A percentile compares a stretch with the other conserved stretches of the same genome.
Conservation (phyloP, 2,888 invertebrate species). For the Drosophila eohydei region DNA sequence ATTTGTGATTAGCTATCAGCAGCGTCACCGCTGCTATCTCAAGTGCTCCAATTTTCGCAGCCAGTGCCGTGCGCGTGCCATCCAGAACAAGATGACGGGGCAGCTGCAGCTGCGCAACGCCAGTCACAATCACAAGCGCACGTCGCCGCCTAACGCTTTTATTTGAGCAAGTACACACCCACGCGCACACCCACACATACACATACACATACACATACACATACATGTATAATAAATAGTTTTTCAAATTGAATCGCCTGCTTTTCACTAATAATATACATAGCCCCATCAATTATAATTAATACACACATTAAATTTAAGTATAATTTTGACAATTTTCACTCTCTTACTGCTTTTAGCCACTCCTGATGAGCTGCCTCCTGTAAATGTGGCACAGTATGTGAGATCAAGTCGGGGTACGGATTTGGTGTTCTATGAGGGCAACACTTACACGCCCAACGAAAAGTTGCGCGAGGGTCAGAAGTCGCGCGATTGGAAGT, state of each 20-base stretch:
- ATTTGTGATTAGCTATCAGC: constrained; percentile 83
- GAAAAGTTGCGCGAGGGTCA: constrained; percentile 81
- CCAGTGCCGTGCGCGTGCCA: constrained; percentile 83
- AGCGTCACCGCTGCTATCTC: constrained; percentile 79
- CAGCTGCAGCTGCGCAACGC: constrained; percentile 74
- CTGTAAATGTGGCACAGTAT: constrained; percentile 50
- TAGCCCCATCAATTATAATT: constrained; percentile 18
- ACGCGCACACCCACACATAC: not conserved
- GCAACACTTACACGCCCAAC: constrained; percentile 84
- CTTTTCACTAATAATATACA: constrained; percentile 56
- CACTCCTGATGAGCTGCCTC: not conserved
- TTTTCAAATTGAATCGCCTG: constrained; percentile 43
- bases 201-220: constrained; percentile 4
- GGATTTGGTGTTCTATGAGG: constrained; percentile 77
- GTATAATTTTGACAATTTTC: constrained; percentile 10
- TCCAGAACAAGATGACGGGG: constrained; percentile 76
- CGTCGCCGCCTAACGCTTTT: constrained; percentile 1
- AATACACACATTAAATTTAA: not conserved
- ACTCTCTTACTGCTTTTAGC: constrained; percentile 23
- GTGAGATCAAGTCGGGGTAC: constrained; percentile 79
- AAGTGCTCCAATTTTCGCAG: constrained; percentile 84
- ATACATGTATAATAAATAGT: constrained; percentile 50
- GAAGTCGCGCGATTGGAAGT: constrained; percentile 84
- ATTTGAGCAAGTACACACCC: constrained; percentile 47
- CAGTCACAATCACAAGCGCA: constrained; percentile 78